Percentiles rank a stretch among this genome's conserved stretches.
Conservation (phyloP, 53 echinoderm and acorn worm species). For the Arbacia lixula region DNA sequence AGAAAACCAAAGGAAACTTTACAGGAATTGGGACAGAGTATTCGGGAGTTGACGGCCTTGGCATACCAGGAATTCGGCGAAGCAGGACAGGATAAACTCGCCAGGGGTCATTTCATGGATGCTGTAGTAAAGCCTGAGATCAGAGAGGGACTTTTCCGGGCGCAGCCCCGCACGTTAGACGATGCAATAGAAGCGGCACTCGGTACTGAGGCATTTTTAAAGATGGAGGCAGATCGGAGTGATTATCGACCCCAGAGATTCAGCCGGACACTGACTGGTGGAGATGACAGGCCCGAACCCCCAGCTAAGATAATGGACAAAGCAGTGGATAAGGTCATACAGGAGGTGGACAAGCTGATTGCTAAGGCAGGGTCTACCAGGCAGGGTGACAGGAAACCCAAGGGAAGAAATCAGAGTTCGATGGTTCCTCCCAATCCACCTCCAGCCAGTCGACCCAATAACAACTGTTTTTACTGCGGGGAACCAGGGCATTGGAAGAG, state of each 20-base stretch:
- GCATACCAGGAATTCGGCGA: constrained; percentile 51
- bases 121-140: constrained; percentile 55
- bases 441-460: too few species aligned
- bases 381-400: neutral
- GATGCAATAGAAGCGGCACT: constrained; percentile 47
- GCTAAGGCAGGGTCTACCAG: neutral
- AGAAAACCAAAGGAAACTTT: constrained; percentile 23
- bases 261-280: too few species aligned
- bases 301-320: neutral
- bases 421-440: too few species aligned
- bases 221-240: constrained; percentile 13
- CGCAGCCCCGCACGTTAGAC: constrained; percentile 19
- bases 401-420: too few species aligned
- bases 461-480: too few species aligned
- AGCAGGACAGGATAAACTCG: constrained; percentile 36
- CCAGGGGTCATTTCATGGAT: constrained; percentile 69
- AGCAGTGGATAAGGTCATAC: neutral
- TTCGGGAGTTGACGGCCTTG: constrained; percentile 37
- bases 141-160: constrained; percentile 52
- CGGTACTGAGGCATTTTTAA: constrained; percentile 31
- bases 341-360: neutral
- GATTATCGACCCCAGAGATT: too few species aligned
- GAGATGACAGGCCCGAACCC: neutral
- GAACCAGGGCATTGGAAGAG: too few species aligned
- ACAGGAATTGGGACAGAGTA: constrained; percentile 54